Percentiles rank a stretch among this genome's conserved stretches.
Conservation (phyloP, 2,888 invertebrate genomes). For the Callosobruchus maculatus region DNA sequence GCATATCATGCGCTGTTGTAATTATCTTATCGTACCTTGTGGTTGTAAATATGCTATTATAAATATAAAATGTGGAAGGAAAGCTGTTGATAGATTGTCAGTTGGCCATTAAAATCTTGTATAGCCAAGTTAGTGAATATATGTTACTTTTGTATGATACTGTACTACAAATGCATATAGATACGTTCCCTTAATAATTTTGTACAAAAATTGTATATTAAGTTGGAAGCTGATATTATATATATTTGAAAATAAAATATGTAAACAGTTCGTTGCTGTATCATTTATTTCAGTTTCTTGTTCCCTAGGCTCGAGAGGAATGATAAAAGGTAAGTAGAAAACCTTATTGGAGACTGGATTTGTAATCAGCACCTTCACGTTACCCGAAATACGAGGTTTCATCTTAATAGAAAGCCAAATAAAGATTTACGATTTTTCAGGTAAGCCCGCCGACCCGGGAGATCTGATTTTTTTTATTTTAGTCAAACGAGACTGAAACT, state of each 20-base stretch:
- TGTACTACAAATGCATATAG: slow-evolving; percentile 12
- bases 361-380: no score
- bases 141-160: slow-evolving; percentile 11
- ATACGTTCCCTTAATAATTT: slow-evolving; percentile 11
- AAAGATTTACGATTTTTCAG: no score
- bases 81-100: not conserved
- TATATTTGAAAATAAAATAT: slow-evolving; percentile 20
- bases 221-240: slow-evolving; percentile 16
- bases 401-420: no score
- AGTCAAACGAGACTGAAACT: no score
- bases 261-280: not conserved
- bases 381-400: no score
- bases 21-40: not conserved
- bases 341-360: no score
- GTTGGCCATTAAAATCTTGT: not conserved
- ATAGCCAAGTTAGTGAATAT: slow-evolving; percentile 9
- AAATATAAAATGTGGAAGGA: not conserved
- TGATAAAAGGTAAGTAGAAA: no score
- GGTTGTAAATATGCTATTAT: not conserved
- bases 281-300: no score
- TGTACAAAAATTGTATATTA: slow-evolving; percentile 16
- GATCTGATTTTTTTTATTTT: no score
- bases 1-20: no score
- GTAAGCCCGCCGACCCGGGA: no score
- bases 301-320: no score